phyloP scores from a whole-genome alignment of 2,797 vertebrate genomes.

The Gallirallus australis region DNA sequence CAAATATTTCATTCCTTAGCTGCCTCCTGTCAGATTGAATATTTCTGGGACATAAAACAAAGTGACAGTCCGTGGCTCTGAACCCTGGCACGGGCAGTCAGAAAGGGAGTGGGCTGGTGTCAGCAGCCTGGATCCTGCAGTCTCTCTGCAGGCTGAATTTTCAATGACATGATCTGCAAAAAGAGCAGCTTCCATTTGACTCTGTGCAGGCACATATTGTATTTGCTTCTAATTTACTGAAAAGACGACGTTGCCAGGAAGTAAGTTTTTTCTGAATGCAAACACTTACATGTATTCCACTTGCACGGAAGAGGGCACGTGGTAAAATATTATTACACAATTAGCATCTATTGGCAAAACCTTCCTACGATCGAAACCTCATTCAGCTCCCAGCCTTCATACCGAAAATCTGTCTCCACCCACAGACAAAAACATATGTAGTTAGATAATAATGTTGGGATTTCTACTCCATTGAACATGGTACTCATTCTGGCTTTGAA shows the following conservation, averaged over 20 bases:
- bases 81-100: not conserved
- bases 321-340: not conserved
- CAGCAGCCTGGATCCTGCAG: not conserved
- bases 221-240: not conserved
- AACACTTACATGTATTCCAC: not conserved
- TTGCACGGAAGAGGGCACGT: not conserved
- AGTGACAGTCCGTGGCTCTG: not conserved
- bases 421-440: not conserved
- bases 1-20: not conserved
- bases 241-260: not conserved
- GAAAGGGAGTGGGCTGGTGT: not conserved
- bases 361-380: not conserved
- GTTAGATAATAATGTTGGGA: not conserved
- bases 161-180: not conserved
- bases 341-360: not conserved
- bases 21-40: not conserved
- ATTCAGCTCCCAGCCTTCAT: not conserved
- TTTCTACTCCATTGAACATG: not conserved
- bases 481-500: not conserved
- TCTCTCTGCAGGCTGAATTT: not conserved
- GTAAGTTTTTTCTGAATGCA: not conserved
- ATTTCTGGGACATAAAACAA: not conserved
- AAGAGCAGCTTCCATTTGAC: not conserved
- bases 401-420: not conserved
- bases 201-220: rapidly evolving